These are phyloP conservation scores for Hipparchia sbordonii DNA, from an alignment of 2,888 invertebrate species.

Conservation along the genomic window DNA sequence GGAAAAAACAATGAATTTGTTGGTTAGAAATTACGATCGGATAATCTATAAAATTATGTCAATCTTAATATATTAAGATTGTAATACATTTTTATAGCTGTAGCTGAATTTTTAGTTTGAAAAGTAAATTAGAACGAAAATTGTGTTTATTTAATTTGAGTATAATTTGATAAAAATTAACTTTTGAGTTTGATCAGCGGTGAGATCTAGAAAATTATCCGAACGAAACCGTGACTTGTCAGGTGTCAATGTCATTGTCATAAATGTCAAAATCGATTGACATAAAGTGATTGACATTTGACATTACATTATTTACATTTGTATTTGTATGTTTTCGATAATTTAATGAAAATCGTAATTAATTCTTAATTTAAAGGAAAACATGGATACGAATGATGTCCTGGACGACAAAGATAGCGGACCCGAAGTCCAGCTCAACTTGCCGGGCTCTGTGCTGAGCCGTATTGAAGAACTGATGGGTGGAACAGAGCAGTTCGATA, in stretches of 20 bases:
- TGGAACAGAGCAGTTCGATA: constrained; percentile 94
- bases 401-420: constrained; percentile 73
- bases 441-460: constrained; percentile 93
- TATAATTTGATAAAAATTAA: background rate
- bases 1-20: constrained; percentile 42
- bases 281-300: background rate
- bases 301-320: background rate
- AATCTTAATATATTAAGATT: background rate
- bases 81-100: too few species aligned
- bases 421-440: constrained; percentile 81
- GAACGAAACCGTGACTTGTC: background rate
- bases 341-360: constrained; percentile 29
- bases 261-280: constrained; percentile 7
- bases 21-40: constrained; percentile 9
- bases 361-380: constrained; percentile 32
- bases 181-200: background rate
- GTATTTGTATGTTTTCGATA: background rate
- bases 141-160: background rate
- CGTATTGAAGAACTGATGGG: constrained; percentile 96
- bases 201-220: background rate
- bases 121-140: too few species aligned
- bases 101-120: too few species aligned
- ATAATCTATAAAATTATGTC: constrained; percentile 1
- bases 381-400: constrained; percentile 67
- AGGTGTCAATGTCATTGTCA: constrained; percentile 3